Evolutionary conservation across 2,113 vertebrate genomes (phyloP).

Genomic region (Cebus imitator): DNA sequence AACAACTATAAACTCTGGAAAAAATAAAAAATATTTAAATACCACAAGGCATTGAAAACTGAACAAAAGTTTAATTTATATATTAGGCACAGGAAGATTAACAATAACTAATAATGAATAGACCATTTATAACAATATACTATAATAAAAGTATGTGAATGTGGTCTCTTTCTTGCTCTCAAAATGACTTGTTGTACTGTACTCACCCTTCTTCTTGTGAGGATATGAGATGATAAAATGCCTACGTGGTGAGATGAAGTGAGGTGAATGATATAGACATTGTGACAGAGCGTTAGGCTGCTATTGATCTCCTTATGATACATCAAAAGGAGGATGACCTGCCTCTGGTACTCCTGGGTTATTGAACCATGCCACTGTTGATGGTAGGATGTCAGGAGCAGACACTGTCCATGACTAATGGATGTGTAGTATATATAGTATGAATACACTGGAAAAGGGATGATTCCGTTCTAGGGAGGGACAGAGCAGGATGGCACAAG

Average conservation of each 20-base stretch:
- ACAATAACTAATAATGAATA: neutral
- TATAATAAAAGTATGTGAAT: neutral
- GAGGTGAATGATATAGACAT: neutral
- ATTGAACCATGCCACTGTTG: neutral
- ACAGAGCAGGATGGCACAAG: neutral
- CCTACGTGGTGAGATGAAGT: neutral
- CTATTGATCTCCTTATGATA: neutral
- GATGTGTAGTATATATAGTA: neutral
- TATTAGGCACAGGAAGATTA: neutral
- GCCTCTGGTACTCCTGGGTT: neutral
- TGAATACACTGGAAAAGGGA: neutral
- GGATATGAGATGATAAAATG: neutral
- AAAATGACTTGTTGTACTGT: neutral
- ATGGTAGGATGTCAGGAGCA: neutral
- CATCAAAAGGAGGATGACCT: neutral
- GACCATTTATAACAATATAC: neutral
- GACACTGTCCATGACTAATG: neutral
- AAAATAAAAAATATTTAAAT: conserved; percentile 20
- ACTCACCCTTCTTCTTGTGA: neutral
- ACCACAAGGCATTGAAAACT: neutral
- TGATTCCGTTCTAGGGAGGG: neutral
- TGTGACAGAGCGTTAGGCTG: neutral
- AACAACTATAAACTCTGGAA: neutral
- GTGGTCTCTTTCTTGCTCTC: neutral
- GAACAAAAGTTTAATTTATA: neutral